Evolutionary conservation across 2,113 vertebrate genomes (phyloP).

Genomic region (Orycteropus afer): DNA sequence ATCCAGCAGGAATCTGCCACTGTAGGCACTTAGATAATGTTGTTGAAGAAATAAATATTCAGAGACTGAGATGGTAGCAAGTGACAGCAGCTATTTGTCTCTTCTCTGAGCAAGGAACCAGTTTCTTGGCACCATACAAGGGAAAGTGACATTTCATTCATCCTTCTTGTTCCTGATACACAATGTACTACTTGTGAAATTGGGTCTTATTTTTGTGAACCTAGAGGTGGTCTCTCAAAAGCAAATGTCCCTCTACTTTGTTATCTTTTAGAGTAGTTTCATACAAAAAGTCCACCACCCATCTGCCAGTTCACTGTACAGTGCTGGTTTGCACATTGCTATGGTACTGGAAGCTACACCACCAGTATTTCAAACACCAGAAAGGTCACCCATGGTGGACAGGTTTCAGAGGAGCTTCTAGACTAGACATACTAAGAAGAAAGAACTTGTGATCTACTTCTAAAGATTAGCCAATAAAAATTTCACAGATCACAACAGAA

Average conservation of each 20-base stretch:
- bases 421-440: too few relatives aligned
- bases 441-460: background rate
- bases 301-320: background rate
- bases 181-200: background rate
- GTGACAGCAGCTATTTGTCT: background rate
- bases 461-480: background rate
- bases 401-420: too few relatives aligned
- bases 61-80: background rate
- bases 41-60: background rate
- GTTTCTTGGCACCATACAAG: background rate
- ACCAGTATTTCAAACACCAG: background rate
- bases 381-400: background rate
- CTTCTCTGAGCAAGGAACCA: background rate
- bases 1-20: background rate
- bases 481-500: background rate
- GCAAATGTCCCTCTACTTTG: background rate
- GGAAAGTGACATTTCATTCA: background rate
- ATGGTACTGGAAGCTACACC: too few relatives aligned
- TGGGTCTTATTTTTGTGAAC: background rate
- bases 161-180: background rate
- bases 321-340: background rate
- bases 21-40: background rate
- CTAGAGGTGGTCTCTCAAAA: background rate
- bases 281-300: background rate
- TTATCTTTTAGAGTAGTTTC: background rate